Evolutionary conservation across 2,888 invertebrate species (phyloP).

Genomic region (Cantharis lateralis): DNA sequence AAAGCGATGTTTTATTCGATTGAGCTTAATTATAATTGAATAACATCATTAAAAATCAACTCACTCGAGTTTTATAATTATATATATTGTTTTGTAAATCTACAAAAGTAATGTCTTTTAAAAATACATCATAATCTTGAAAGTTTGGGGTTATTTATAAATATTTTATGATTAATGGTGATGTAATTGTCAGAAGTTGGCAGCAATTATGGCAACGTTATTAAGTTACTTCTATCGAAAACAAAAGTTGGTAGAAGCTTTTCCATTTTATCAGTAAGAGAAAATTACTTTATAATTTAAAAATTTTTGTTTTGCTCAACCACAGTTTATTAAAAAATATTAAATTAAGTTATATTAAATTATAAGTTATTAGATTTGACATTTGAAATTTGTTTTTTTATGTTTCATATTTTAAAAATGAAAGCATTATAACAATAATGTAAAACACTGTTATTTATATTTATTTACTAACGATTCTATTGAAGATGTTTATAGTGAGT

Average conservation of each 20-base stretch:
- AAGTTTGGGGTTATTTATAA: not conserved
- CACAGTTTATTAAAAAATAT: not conserved
- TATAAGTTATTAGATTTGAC: not conserved
- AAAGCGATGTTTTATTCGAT: not conserved
- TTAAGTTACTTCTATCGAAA: not conserved
- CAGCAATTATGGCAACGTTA: not conserved
- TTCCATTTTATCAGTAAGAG: not conserved
- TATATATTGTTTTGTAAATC: not conserved
- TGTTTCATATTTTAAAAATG: not conserved
- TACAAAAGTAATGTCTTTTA: not conserved
- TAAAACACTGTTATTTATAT: no score
- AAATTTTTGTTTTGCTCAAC: not conserved
- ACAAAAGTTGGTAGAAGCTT: not conserved
- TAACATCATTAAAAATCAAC: not conserved
- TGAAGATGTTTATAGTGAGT: no score
- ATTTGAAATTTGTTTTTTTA: not conserved
- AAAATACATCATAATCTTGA: not conserved
- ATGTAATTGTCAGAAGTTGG: not conserved
- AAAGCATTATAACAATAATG: not conserved
- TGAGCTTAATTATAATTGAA: not conserved
- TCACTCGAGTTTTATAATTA: not conserved
- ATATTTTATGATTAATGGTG: not conserved
- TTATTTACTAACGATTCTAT: no score
- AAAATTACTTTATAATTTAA: not conserved
- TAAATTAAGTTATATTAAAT: not conserved